phyloP scores from a whole-genome alignment of 2,888 invertebrate genomes.

The Hofmannophila pseudospretella region DNA sequence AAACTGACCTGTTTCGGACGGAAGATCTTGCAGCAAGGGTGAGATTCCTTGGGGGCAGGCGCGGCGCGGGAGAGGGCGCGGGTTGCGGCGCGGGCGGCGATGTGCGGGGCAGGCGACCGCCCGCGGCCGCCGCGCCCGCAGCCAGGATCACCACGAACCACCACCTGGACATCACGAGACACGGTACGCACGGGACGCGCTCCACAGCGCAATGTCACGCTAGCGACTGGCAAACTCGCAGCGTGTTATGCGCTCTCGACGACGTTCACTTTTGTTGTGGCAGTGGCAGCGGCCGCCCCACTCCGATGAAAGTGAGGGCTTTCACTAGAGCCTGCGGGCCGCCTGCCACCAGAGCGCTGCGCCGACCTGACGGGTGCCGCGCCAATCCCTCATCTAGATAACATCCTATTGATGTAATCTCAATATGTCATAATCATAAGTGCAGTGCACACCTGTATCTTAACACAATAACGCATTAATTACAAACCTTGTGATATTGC shows the following conservation, averaged over 20 bases:
- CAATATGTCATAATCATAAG: conserved; percentile 2
- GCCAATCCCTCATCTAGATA: conserved; percentile 13
- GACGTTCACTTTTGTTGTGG: conserved; percentile 69
- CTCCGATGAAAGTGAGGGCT: conserved; percentile 70
- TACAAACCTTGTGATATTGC: background rate
- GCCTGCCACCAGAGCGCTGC: conserved; percentile 13
- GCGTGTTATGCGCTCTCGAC: conserved; percentile 47
- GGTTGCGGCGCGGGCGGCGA: conserved; percentile 67
- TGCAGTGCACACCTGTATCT: conserved; percentile 8
- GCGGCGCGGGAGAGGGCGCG: conserved; percentile 76
- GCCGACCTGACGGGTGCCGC: conserved; percentile 12
- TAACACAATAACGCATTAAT: conserved; percentile 4
- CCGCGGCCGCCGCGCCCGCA: conserved; percentile 57
- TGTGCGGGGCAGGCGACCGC: conserved; percentile 62
- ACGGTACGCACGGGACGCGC: conserved; percentile 50
- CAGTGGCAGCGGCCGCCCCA: conserved; percentile 50
- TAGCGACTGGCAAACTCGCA: conserved; percentile 46
- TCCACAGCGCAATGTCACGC: conserved; percentile 53
- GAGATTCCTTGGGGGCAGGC: conserved; percentile 62
- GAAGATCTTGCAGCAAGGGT: conserved; percentile 64
- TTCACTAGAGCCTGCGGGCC: conserved; percentile 50
- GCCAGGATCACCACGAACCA: conserved; percentile 60
- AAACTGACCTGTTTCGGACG: conserved; percentile 68
- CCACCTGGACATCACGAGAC: conserved; percentile 61
- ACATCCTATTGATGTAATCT: conserved; percentile 14